Conservation (phyloP, 1,140 invertebrate species). For the Paraescarpia echinospica region DNA sequence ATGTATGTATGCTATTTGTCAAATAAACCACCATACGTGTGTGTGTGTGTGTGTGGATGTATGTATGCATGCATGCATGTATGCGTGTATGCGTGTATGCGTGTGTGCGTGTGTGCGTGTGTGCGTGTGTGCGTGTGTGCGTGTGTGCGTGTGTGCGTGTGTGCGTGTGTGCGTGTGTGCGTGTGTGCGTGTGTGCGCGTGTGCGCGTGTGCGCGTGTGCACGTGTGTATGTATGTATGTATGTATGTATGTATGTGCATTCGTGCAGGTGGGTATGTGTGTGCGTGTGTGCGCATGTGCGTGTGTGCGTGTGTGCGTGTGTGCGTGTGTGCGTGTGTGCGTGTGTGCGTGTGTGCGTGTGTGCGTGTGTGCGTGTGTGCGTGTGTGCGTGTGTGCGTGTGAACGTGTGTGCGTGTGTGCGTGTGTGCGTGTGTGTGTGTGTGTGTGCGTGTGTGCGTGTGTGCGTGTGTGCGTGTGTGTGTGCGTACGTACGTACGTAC, state of each 20-base stretch:
- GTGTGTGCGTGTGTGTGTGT: conserved; percentile 28
- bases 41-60: conserved; percentile 22
- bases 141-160: conserved; percentile 27
- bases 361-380: conserved; percentile 27
- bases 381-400: conserved; percentile 27
- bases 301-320: neutral
- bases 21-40: no score
- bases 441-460: neutral
- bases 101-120: conserved; percentile 26
- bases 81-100: conserved; percentile 23
- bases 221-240: neutral
- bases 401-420: conserved; percentile 24
- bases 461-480: neutral
- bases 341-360: conserved; percentile 8
- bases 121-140: conserved; percentile 27
- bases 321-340: no score
- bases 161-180: conserved; percentile 27
- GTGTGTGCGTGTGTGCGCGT: conserved; percentile 25
- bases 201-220: conserved; percentile 30
- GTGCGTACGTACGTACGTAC: neutral
- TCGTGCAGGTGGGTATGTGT: no score
- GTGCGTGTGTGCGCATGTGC: no score
- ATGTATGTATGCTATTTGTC: neutral
- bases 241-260: neutral
- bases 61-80: conserved; percentile 21